Evolutionary conservation across 2,888 invertebrate species (phyloP).

Genomic region (Caenorhabditis zanzibari): DNA sequence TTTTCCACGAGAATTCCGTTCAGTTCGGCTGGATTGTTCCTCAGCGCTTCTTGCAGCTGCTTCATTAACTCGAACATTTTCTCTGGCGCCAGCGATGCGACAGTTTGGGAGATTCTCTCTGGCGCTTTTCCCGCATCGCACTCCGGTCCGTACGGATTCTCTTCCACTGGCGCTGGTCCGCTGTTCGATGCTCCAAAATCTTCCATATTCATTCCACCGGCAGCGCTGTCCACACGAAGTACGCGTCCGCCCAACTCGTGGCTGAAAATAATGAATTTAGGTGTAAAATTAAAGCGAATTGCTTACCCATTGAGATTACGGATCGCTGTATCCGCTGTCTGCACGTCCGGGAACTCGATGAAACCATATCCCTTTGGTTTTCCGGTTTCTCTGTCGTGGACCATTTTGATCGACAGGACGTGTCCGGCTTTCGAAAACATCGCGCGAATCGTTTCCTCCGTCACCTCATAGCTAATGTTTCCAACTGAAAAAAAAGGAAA

Average conservation of each 20-base stretch:
- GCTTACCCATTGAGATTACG: conserved; percentile 92
- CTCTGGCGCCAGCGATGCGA: conserved; percentile 97
- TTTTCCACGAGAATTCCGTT: conserved; percentile 85
- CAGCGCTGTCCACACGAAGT: conserved; percentile 97
- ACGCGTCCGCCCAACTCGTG: conserved; percentile 97
- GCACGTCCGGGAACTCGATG: conserved; percentile 98
- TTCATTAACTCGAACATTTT: conserved; percentile 99
- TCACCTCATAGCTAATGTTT: conserved; percentile 99
- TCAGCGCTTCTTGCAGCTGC: conserved; percentile 91
- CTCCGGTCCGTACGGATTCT: conserved; percentile 84
- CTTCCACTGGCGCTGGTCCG: conserved; percentile 70
- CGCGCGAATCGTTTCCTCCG: conserved; percentile 97
- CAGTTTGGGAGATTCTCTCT: conserved; percentile 96
- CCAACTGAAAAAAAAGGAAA: too few relatives aligned
- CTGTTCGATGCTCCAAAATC: conserved; percentile 84
- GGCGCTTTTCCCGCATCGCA: conserved; percentile 97
- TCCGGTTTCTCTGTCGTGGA: conserved; percentile 98
- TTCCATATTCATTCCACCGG: conserved; percentile 85
- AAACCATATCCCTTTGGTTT: conserved; percentile 99
- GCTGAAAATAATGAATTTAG: conserved; percentile 40
- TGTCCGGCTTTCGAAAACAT: conserved; percentile 91
- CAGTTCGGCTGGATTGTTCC: conserved; percentile 37
- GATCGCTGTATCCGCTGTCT: conserved; percentile 98
- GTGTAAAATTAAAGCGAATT: background rate
- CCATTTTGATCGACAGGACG: conserved; percentile 86